A percentile compares a stretch with the other conserved stretches of the same genome.
Evolutionary conservation across 2,888 invertebrate genomes (phyloP).

Genomic region (Macrosoma leucophasiata): DNA sequence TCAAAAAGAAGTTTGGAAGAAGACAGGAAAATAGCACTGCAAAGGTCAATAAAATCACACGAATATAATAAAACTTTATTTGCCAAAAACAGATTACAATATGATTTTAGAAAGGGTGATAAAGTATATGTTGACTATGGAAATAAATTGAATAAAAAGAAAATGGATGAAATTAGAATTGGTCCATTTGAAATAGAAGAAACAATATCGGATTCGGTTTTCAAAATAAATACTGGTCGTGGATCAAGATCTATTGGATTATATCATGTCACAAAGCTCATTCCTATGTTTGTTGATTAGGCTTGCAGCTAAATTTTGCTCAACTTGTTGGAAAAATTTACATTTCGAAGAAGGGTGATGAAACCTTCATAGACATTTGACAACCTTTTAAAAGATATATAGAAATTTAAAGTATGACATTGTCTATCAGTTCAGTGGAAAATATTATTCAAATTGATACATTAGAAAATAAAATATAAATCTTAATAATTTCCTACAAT

Average conservation of each 20-base stretch:
- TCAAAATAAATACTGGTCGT: slow-evolving; percentile 15
- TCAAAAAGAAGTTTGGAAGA: slow-evolving; percentile 14
- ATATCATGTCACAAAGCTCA: slow-evolving; percentile 13
- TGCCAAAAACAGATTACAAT: slow-evolving; percentile 11
- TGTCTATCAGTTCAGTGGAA: too few species aligned
- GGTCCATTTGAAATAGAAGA: slow-evolving; percentile 14
- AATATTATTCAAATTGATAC: too few species aligned
- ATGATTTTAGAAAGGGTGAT: slow-evolving; percentile 15
- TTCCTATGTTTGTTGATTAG: slow-evolving; percentile 6
- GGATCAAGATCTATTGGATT: slow-evolving; percentile 10
- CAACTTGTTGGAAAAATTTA: neutral
- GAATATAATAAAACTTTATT: slow-evolving; percentile 14
- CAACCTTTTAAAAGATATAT: too few species aligned
- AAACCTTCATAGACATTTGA: neutral
- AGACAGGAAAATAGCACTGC: slow-evolving; percentile 22
- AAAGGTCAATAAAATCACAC: slow-evolving; percentile 21
- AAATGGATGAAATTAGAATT: slow-evolving; percentile 16
- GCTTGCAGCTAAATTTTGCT: neutral
- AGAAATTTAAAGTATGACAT: too few species aligned
- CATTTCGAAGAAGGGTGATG: neutral
- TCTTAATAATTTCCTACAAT: too few species aligned
- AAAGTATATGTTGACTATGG: slow-evolving; percentile 15
- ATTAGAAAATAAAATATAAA: too few species aligned
- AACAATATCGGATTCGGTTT: slow-evolving; percentile 16
- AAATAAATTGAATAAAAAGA: slow-evolving; percentile 14